A percentile compares a stretch with the other conserved stretches of the same genome.
These are phyloP conservation scores for Myxocyprinus asiaticus DNA, from an alignment of 2,113 vertebrate genomes.

Conservation along the genomic window DNA sequence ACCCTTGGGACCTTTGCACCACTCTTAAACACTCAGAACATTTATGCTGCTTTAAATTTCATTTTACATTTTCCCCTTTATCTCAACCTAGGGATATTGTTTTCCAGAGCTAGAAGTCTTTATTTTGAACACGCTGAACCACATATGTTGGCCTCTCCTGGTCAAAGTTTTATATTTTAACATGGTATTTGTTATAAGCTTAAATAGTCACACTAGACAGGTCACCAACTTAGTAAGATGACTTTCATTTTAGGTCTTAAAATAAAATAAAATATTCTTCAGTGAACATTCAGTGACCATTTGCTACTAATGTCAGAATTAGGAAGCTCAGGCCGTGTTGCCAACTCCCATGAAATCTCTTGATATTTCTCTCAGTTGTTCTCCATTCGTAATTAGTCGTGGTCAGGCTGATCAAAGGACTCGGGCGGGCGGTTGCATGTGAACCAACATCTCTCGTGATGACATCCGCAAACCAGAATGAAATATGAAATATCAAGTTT, in stretches of 20 bases:
- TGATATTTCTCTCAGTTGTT: slow-evolving; percentile 99
- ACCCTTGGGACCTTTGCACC: slow-evolving; percentile 61
- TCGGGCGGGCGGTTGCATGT: slow-evolving; percentile 90
- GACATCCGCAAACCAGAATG: slow-evolving; percentile 99
- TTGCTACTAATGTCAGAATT: slow-evolving; percentile 83
- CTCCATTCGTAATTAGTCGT: slow-evolving; percentile 95
- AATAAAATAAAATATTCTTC: slow-evolving; percentile 50
- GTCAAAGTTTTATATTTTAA: slow-evolving; percentile 61
- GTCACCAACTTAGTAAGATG: slow-evolving; percentile 38
- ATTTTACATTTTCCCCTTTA: slow-evolving; percentile 66
- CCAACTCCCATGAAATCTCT: slow-evolving; percentile 99
- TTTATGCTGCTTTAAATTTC: slow-evolving; percentile 71
- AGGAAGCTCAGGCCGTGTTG: slow-evolving; percentile 80
- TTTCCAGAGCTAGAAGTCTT: slow-evolving; percentile 64
- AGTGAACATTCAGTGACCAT: slow-evolving; percentile 79
- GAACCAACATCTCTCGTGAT: slow-evolving; percentile 95
- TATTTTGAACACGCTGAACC: slow-evolving; percentile 62
- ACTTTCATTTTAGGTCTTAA: slow-evolving; percentile 33
- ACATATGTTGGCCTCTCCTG: slow-evolving; percentile 61
- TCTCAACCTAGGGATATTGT: slow-evolving; percentile 61
- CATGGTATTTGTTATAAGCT: slow-evolving; percentile 62
- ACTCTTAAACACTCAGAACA: slow-evolving; percentile 72
- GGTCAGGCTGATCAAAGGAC: slow-evolving; percentile 96
- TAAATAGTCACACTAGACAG: slow-evolving; percentile 57
- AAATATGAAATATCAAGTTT: slow-evolving; percentile 99